Evolutionary conservation across 1,140 invertebrate genomes (phyloP), one percentile per base, ranked within the genome.

Genomic region (Drosophila kepulauana): DNA sequence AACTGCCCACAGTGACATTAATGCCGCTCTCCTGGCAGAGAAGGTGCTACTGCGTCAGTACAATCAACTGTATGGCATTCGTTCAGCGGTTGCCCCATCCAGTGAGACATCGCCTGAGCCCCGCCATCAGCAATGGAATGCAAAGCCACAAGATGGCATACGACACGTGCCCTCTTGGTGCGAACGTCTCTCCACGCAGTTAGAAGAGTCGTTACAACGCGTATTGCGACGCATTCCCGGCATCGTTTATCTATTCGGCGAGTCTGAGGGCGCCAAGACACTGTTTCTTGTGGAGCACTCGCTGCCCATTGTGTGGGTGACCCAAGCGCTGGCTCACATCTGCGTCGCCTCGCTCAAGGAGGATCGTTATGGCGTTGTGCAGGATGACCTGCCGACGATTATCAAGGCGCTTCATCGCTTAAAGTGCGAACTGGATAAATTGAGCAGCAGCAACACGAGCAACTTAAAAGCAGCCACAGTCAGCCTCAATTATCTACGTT

Each of bases 291-390:
- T 97, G 33, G 92, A 94, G 8, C 94, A 96, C 81, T 94, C 94
- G n/a, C 94, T 96, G 81, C 93, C 94, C 1, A 94, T 97, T 10
- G 94, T 95, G 58, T 96, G 96, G 95, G 94, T 95, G 1, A 94
- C 93, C 11, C 95, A 97, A 92, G 95, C 95, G 1, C 93, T 97
- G 48, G 94, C 96, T 0, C 93, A 94, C 30, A 91, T 97, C 13
- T 94, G 94, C 33, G 94, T 95, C 1, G 93, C 94, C 38, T 97
- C 97, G 0, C 89, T 97, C 3, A 94, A 78, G 6, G 96, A 97
- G 93, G 97, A 97, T 92, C 94, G 94, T 63, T 97, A 95, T 93
- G 97, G 97, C 46, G 95, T 97, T 51, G 96, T 96, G 3, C 97
- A 97, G 82, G 96, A 96, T 91, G 96, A 97, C 92, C 91, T 97